Evolutionary conservation across 2,113 vertebrate genomes (phyloP).

Genomic region (rabbit (Oryctolagus cuniculus)): mOryCun1.1 NC_091434.1:142974001-142974500

Average conservation of each 20-base stretch:
- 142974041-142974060: neutral
- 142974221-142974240: neutral
- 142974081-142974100: neutral
- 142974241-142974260: neutral
- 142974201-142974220: neutral
- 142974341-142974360: slow-evolving; percentile 43
- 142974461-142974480: neutral
- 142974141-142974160: neutral
- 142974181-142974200: neutral
- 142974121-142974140: neutral
- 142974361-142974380: neutral
- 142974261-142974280: slow-evolving; percentile 12
- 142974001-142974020: neutral
- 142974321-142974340: slow-evolving; percentile 21
- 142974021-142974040: neutral
- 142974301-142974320: slow-evolving; percentile 16
- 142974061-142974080: neutral
- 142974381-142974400: neutral
- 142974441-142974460: neutral
- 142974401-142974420: neutral
- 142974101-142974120: neutral
- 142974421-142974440: neutral
- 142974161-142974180: slow-evolving; percentile 1
- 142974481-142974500: neutral
- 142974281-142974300: neutral